These are phyloP conservation scores for Germaria angustata DNA, from an alignment of 2,888 invertebrate genomes.

Conservation along the genomic window DNA sequence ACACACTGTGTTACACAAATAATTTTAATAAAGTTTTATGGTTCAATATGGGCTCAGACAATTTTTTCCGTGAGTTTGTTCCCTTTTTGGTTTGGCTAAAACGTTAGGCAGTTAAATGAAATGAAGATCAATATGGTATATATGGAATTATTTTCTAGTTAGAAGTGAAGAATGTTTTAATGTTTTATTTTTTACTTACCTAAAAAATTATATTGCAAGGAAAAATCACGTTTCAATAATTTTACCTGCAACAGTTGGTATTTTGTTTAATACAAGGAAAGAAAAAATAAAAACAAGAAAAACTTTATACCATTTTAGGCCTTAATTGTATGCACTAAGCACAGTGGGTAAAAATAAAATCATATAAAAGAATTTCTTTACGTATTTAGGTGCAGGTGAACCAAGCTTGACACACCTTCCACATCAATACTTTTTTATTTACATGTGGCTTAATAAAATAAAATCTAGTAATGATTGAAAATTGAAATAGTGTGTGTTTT, in stretches of 20 bases:
- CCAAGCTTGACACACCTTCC: too few species aligned
- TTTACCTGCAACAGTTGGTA: conserved; percentile 52
- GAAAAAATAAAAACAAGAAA: background rate
- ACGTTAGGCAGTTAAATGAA: background rate
- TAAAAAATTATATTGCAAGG: too few species aligned
- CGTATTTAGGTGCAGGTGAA: too few species aligned
- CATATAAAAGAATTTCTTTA: too few species aligned
- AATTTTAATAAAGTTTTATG: conserved; percentile 34
- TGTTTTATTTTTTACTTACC: too few species aligned
- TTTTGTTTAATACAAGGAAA: conserved; percentile 15
- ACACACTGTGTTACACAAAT: background rate
- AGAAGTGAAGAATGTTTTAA: background rate
- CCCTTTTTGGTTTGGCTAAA: conserved; percentile 5
- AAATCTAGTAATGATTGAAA: too few species aligned
- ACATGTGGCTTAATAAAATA: too few species aligned
- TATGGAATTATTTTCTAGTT: conserved; percentile 19
- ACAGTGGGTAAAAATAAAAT: conserved; percentile 8
- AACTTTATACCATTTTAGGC: background rate
- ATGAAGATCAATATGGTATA: background rate
- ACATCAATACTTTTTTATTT: too few species aligned
- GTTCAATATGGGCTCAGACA: conserved; percentile 6
- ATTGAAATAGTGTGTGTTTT: too few species aligned
- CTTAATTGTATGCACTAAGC: background rate
- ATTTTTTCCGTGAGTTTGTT: background rate
- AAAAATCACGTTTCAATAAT: too few species aligned